A percentile compares a stretch with the other conserved stretches of the same genome.
Conservation (phyloP, 2,113 vertebrate species). For the Triplophysa tibetana region DNA sequence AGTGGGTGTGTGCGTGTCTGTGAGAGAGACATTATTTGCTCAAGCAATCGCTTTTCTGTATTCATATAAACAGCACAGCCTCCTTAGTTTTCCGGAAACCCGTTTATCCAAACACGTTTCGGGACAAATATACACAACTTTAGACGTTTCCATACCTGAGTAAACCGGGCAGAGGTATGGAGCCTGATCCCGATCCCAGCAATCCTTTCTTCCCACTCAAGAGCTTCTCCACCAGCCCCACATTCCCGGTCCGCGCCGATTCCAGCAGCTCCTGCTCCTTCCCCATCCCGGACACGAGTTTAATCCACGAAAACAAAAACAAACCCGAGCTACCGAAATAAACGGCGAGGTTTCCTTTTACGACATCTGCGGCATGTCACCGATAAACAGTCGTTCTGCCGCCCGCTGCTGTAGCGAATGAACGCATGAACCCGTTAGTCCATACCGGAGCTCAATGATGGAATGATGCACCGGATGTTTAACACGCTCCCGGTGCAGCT, state of each 20-base stretch:
- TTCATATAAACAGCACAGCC: neutral
- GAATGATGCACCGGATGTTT: slow-evolving; percentile 44
- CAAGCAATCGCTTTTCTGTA: slow-evolving; percentile 9
- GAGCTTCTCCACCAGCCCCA: slow-evolving; percentile 95
- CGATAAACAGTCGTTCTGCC: slow-evolving; percentile 20
- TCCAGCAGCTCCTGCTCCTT: slow-evolving; percentile 98
- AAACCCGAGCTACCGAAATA: neutral
- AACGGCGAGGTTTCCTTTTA: slow-evolving; percentile 48
- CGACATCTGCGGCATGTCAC: slow-evolving; percentile 41
- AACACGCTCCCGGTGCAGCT: slow-evolving; percentile 35
- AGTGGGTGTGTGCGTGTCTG: slow-evolving; percentile 45
- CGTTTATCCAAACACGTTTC: neutral
- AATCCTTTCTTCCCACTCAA: slow-evolving; percentile 93
- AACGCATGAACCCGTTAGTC: slow-evolving; percentile 44
- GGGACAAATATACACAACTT: slow-evolving; percentile 11
- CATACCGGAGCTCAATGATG: slow-evolving; percentile 38
- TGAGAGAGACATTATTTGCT: slow-evolving; percentile 24
- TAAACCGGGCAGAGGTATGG: slow-evolving; percentile 91
- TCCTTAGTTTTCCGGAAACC: neutral
- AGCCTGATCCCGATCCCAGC: slow-evolving; percentile 89
- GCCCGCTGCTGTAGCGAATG: slow-evolving; percentile 50
- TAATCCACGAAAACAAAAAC: slow-evolving; percentile 46
- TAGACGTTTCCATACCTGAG: slow-evolving; percentile 82
- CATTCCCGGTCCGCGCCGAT: slow-evolving; percentile 94
- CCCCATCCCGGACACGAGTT: slow-evolving; percentile 84